Evolutionary conservation across 1,140 invertebrate species (phyloP), one percentile per base, ranked within the genome.

Genomic region (Tetraneura akinire): DNA sequence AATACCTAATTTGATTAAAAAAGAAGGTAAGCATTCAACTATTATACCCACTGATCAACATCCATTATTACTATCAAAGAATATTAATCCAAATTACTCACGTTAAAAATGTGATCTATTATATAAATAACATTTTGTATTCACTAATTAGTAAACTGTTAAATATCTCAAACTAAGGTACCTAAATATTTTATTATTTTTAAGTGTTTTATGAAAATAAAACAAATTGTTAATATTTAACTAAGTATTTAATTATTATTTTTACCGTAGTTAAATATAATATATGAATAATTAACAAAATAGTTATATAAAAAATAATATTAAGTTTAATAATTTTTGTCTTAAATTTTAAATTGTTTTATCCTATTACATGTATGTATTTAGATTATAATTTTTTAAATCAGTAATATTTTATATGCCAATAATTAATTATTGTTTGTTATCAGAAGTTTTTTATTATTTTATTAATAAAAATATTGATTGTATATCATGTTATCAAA

Each of bases 1-100:
- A n/a, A 21, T 51, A 18, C 16, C 68, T 11, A 26, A 74, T n/a
- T 55, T 21, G 1, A 9, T 11, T 13, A 23, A 23, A 4, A 60
- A 23, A 45, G 53, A 78, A 78, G 74, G 74, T 78, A 78, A 78
- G 74, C 5, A 47, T 57, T 57, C 71, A 23, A 51, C 47, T 51
- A 51, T 71, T 71, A 26, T 51, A 23, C 21, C n/a, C 47, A 71
- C 0, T 51, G 26, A 14, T n/a, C 16, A n/a, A 49, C 68, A 18
- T 29, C 16, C 47, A 51, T 71, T 71, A 29, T 45, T 71, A 51
- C 68, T 71, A 51, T 71, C 68, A 29, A 51, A 71, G 5, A 51
- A 1, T 51, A 51, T 11, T 49, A 49, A 51, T 29, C 45, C 68
- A 29, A 51, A 49, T 49, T 71, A 71, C 26, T 29, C 68, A 9